Evolutionary conservation across 2,888 invertebrate genomes (phyloP).

Genomic region (Minunthozetes semirufus): DNA sequence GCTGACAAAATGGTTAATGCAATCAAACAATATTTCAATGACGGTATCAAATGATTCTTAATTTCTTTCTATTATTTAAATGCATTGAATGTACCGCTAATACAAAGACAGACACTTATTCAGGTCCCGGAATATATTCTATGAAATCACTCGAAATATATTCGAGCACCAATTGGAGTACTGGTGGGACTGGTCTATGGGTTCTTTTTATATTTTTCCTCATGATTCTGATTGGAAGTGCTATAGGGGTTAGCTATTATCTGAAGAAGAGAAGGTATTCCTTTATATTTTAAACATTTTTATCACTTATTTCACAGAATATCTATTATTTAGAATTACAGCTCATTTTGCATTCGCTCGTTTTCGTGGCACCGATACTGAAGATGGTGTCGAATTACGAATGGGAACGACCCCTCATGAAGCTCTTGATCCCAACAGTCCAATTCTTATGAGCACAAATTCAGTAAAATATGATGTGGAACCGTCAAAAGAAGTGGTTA

Average conservation of each 20-base stretch:
- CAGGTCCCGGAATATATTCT: slow-evolving; percentile 11
- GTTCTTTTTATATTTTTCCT: not conserved
- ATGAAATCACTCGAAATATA: not conserved
- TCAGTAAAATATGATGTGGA: not conserved
- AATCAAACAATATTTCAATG: not conserved
- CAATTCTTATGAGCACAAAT: not conserved
- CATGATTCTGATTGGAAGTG: not conserved
- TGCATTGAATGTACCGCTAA: not conserved
- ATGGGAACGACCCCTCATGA: slow-evolving; percentile 41
- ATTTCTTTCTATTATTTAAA: not conserved
- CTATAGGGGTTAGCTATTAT: not conserved
- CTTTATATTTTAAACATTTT: not conserved
- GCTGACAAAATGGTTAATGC: slow-evolving; percentile 1
- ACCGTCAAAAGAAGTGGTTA: not conserved
- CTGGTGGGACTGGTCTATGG: not conserved
- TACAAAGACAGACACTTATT: slow-evolving; percentile 2
- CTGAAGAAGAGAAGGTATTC: not conserved
- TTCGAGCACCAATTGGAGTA: not conserved
- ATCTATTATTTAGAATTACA: slow-evolving; percentile 33
- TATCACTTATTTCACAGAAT: not conserved
- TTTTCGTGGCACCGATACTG: slow-evolving; percentile 34
- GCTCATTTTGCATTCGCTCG: slow-evolving; percentile 39
- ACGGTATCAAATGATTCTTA: not conserved
- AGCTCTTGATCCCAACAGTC: slow-evolving; percentile 37
- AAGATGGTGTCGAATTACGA: slow-evolving; percentile 38